Base-by-base conservation (phyloP, 2,888 invertebrate species). In the Apotomis capreana region DNA sequence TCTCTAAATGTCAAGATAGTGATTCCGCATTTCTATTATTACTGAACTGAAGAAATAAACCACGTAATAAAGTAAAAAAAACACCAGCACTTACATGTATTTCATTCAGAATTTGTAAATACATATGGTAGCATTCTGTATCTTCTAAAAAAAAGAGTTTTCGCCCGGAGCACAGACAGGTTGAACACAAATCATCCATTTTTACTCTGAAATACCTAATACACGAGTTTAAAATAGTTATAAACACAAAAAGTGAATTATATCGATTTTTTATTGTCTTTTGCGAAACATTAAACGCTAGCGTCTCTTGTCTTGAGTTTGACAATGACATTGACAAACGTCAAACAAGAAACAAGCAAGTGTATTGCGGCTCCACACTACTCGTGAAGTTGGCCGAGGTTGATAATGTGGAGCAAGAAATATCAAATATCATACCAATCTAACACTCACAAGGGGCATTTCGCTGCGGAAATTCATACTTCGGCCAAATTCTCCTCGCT, bases 111-210 rank as follows among this genome's bases (percentile, higher is more conserved):
- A 92, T 89, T 83, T 89, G 85, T 2, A 83, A 78, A 78, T 87
- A 92, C 74, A 90, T 67, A 58, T 84, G 70, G 40, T 86, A 83
- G 40, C 80, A 83, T 2, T 79, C 88, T 0, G 87, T 88, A 4
- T 87, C 88, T 0, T 77, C 82, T 2, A 91, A 84, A 69, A 78
- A 83, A 70, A 76, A 80, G 12, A 91, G 72, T 75, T 86, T 89
- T 67, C 91, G 78, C 0, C 85, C 92, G 0, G 79, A 74, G 76
- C 87, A 87, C 60, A 90, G 75, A 74, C 91, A 92, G 1, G 86
- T 83, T 1, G 87, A 81, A 69, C 91, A 92, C 63, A 89, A 78
- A 52, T 85, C 85, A 1, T 84, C 87, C 91, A 96, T 93, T 65
- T 74, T 68, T 37, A 9, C 4, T 13, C 51, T 51, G 4, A 13